Evolutionary conservation across 2,888 invertebrate species (phyloP).

Genomic region (Carcina quercana): DNA sequence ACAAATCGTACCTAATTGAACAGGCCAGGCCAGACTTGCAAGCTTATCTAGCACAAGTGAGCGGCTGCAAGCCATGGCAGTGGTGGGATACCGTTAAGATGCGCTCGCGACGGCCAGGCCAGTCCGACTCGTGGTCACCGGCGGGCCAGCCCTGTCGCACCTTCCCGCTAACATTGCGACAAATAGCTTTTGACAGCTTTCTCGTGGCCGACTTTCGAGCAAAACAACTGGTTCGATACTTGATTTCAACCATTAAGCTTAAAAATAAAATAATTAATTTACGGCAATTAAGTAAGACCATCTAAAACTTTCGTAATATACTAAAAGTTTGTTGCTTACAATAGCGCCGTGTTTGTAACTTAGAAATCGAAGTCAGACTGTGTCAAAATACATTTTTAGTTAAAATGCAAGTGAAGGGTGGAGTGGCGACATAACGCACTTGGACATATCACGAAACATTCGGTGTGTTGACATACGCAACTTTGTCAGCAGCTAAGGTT

Average conservation of each 20-base stretch:
- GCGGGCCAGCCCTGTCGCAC: slow-evolving; percentile 7
- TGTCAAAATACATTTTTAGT: slow-evolving; percentile 21
- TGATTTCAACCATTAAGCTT: too few species aligned
- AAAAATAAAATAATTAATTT: too few species aligned
- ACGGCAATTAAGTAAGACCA: not conserved
- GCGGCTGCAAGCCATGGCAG: slow-evolving; percentile 4
- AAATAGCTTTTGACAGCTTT: slow-evolving; percentile 5
- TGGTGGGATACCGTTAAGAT: slow-evolving; percentile 37
- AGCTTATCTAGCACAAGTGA: slow-evolving; percentile 11
- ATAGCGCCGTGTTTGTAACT: too few species aligned
- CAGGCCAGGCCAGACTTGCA: too few species aligned
- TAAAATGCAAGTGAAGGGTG: slow-evolving; percentile 39
- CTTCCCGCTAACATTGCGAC: not conserved
- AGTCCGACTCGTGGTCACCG: slow-evolving; percentile 16
- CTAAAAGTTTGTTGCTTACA: too few species aligned
- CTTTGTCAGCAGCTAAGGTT: too few species aligned
- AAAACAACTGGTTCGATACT: too few species aligned
- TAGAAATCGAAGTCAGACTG: slow-evolving; percentile 11
- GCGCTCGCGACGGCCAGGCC: slow-evolving; percentile 9
- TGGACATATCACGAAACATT: not conserved
- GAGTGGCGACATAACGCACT: slow-evolving; percentile 15
- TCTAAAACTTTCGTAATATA: not conserved
- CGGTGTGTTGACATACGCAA: too few species aligned
- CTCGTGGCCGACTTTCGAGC: slow-evolving; percentile 1
- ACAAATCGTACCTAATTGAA: too few species aligned